Percentiles rank a stretch among this genome's conserved stretches.
Evolutionary conservation across 2,888 invertebrate species (phyloP).

Genomic region (Conomelus anceps): DNA sequence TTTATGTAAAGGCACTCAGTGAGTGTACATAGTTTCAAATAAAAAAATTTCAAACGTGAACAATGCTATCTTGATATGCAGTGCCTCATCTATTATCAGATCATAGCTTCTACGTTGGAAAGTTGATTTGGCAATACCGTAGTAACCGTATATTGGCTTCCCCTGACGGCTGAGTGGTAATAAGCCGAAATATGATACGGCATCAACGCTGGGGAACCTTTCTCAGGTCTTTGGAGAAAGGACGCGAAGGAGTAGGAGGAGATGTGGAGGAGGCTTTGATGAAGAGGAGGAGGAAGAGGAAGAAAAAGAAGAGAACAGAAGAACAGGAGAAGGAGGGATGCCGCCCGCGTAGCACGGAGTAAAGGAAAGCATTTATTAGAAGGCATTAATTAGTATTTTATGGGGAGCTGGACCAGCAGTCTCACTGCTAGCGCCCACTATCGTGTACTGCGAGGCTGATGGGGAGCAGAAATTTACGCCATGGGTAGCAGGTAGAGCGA

Average conservation of each 20-base stretch:
- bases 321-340: neutral
- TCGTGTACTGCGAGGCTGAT: neutral
- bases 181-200: neutral
- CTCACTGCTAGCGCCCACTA: neutral
- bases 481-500: neutral
- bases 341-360: neutral
- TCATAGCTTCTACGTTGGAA: neutral
- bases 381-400: neutral
- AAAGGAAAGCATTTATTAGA: neutral
- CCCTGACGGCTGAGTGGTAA: neutral
- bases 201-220: neutral
- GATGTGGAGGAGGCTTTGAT: too few relatives aligned
- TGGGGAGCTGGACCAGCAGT: too few relatives aligned
- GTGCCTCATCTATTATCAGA: neutral
- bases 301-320: neutral
- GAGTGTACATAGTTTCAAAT: neutral
- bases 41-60: neutral
- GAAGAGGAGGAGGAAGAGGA: neutral
- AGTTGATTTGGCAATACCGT: neutral
- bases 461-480: neutral
- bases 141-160: too few relatives aligned
- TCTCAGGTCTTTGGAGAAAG: neutral
- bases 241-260: neutral
- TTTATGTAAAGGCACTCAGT: too few relatives aligned
- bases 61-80: neutral